phyloP scores from a whole-genome alignment of 2,888 invertebrate genomes.

The Synergus itoensis region DNA sequence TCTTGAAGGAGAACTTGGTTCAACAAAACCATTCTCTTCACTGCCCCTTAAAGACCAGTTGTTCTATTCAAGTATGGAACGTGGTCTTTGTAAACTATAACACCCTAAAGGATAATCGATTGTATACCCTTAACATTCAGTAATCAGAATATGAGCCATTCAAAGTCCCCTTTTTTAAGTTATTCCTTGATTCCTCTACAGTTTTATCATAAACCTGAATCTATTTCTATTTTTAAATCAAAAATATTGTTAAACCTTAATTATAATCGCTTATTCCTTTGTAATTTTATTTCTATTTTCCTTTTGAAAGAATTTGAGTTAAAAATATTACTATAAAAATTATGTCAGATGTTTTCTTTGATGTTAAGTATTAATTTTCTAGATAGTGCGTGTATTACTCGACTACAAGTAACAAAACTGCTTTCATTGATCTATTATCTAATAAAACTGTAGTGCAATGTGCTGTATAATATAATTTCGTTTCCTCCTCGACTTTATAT shows the following conservation, averaged over 20 bases:
- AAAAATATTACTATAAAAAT: not conserved
- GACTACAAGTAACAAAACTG: conserved; percentile 52
- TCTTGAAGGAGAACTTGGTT: conserved; percentile 22
- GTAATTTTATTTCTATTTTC: not conserved
- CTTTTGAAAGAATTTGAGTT: not conserved
- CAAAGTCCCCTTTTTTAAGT: not conserved
- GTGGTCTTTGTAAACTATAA: conserved; percentile 5
- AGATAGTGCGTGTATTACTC: conserved; percentile 43
- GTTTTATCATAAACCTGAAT: not conserved
- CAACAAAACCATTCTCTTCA: conserved; percentile 12
- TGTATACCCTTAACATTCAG: not conserved
- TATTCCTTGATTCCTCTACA: not conserved
- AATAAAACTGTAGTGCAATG: conserved; percentile 60
- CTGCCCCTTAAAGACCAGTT: not conserved
- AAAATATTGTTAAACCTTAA: not conserved
- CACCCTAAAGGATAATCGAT: not conserved
- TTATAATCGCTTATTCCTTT: no score
- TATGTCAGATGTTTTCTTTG: not conserved
- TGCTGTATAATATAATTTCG: conserved; percentile 13
- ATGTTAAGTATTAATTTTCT: conserved; percentile 11
- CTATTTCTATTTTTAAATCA: not conserved
- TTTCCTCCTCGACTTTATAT: conserved; percentile 18
- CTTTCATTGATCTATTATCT: conserved; percentile 64
- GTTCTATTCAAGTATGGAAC: conserved; percentile 3
- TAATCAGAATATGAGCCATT: conserved; percentile 28